phyloP scores from a whole-genome alignment of 2,113 vertebrate genomes.

The Anguilla rostrata region DNA sequence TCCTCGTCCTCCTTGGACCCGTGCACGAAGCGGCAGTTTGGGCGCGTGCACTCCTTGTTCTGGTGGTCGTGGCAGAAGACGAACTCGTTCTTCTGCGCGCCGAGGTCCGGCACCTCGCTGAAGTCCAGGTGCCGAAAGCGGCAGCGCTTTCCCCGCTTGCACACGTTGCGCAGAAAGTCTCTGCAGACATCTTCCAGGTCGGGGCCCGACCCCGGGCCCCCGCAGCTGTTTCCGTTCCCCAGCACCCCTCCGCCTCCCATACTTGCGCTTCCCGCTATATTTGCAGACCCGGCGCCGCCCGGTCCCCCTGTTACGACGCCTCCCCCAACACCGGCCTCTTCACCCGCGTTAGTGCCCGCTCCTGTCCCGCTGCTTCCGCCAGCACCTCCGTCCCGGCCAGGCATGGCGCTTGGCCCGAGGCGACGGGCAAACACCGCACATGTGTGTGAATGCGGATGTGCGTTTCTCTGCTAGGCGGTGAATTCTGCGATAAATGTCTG shows the following conservation, averaged over 20 bases:
- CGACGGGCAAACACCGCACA: constrained; percentile 63
- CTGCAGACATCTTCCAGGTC: constrained; percentile 83
- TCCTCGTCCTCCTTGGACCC: constrained; percentile 95
- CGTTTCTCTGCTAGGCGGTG: background rate
- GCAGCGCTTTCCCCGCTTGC: constrained; percentile 92
- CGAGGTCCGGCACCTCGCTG: constrained; percentile 87
- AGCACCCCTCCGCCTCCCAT: constrained; percentile 61
- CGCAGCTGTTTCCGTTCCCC: constrained; percentile 68
- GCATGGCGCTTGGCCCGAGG: constrained; percentile 76
- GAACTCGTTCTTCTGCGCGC: constrained; percentile 94
- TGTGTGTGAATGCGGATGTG: constrained; percentile 48
- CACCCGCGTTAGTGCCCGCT: constrained; percentile 49
- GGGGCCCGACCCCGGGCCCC: constrained; percentile 55
- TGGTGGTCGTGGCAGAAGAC: constrained; percentile 97
- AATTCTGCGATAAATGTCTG: background rate
- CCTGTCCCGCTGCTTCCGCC: constrained; percentile 50
- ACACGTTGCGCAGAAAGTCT: constrained; percentile 92
- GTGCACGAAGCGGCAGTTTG: constrained; percentile 92
- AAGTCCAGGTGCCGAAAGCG: constrained; percentile 91
- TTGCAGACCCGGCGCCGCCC: constrained; percentile 8
- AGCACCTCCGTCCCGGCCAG: constrained; percentile 80
- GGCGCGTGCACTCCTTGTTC: constrained; percentile 91
- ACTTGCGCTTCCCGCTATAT: constrained; percentile 40
- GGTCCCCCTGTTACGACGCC: constrained; percentile 51
- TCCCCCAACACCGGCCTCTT: constrained; percentile 62